Evolutionary conservation across 1,140 invertebrate species (phyloP).

Genomic region (Anoplolepis gracilipes): DNA sequence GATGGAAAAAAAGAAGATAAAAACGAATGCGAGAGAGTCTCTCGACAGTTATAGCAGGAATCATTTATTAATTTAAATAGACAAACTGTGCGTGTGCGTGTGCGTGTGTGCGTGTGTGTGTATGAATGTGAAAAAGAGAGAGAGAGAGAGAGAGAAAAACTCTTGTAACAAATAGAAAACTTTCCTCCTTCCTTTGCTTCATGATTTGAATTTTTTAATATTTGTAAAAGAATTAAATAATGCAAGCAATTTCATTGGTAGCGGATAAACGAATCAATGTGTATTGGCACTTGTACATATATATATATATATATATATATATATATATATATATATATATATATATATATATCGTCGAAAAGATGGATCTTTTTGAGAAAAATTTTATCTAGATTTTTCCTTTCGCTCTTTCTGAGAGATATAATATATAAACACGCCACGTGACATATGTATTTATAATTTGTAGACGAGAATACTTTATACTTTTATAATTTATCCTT

Average conservation of each 20-base stretch:
- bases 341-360: slow-evolving; percentile 15
- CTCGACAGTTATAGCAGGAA: slow-evolving; percentile 43
- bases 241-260: slow-evolving; percentile 27
- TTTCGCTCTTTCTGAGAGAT: neutral
- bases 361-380: neutral
- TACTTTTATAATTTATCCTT: slow-evolving; percentile 17
- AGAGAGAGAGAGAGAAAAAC: slow-evolving; percentile 9
- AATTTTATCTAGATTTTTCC: neutral
- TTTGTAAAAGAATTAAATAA: slow-evolving; percentile 34
- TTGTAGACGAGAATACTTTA: slow-evolving; percentile 19
- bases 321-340: no score
- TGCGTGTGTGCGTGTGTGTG: no score
- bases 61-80: slow-evolving; percentile 39
- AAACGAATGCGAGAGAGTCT: slow-evolving; percentile 25
- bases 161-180: slow-evolving; percentile 40
- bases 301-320: no score
- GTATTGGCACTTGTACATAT: slow-evolving; percentile 29
- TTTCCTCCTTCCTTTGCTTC: slow-evolving; percentile 58
- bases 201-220: slow-evolving; percentile 51
- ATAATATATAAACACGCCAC: neutral
- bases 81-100: neutral
- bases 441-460: neutral
- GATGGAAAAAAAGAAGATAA: neutral
- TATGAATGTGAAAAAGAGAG: no score
- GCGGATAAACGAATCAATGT: slow-evolving; percentile 22